Base-by-base conservation (phyloP, 1,140 invertebrate genomes). In the Drosophila asahinai region DNA sequence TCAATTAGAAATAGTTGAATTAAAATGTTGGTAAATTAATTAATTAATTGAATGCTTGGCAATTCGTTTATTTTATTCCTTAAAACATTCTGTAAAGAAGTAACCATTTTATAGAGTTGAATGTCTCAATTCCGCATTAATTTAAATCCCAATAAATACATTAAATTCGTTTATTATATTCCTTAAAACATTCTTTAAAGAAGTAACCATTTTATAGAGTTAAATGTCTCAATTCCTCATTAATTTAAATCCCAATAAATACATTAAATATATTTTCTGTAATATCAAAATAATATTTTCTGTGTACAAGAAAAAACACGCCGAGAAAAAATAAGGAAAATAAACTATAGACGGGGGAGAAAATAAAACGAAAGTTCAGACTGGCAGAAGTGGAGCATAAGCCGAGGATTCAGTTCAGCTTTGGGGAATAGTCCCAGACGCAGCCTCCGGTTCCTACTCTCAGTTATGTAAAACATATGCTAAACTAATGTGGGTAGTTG, bases 381-480 rank as follows among this genome's bases (percentile, higher is more conserved):
- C 76, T 54, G 75, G 36, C 59, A 78, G 49, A 78, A 78, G 75
- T 79, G 76, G 59, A 79, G 75, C 76, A 79, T 63, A 78, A 79
- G 59, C 75, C 66, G 59, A 71, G 76, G 75, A 79, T 78, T 79
- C 57, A 67, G 76, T 62, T 55, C 74, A 63, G 58, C 71, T 67
- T 77, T 68, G 55, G 74, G 74, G 64, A 77, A 40, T 58, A 66
- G 72, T 43, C 66, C 17, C 43, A 52, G 25, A 65, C 60, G 27
- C 43, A 38, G 51, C 62, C 43, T 45, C 72, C 52, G 38, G 33
- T 51, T 49, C 45, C 36, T 25, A 62, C 43, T 61, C 75, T 68
- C 63, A 57, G 74, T 70, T 77, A 77, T 77, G 74, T 62, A 70
- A 77, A 77, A 60, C 74, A 77, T 61, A 77, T 77, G 75, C 64